phyloP scores from a whole-genome alignment of 1,140 invertebrate species.

The Drosophila nebulosa region DNA sequence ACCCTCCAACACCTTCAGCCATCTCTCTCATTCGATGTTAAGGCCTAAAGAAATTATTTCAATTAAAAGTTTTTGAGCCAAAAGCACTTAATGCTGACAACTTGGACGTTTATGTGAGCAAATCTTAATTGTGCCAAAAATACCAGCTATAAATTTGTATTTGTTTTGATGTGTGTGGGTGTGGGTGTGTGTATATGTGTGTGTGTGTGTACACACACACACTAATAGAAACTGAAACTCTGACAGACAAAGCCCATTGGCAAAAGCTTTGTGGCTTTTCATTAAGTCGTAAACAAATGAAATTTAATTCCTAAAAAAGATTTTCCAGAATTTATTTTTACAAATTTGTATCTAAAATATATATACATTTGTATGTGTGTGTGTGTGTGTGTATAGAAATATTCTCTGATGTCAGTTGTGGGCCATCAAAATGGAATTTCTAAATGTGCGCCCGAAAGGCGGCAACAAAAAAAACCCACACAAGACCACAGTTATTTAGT shows the following conservation, averaged over 20 bases:
- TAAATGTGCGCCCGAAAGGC: neutral
- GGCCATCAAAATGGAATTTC: neutral
- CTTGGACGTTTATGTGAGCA: constrained; percentile 68
- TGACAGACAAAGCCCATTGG: constrained; percentile 57
- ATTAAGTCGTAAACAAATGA: constrained; percentile 71
- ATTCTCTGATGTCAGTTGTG: neutral
- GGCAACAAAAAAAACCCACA: neutral
- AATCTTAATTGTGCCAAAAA: constrained; percentile 73
- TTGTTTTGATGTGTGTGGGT: neutral
- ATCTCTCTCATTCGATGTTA: constrained; percentile 2
- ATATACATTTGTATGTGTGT: neutral
- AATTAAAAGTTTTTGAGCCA: constrained; percentile 68
- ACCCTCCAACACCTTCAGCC: neutral
- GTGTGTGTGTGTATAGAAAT: too few species aligned
- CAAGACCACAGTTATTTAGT: neutral
- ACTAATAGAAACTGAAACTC: neutral
- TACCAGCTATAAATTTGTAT: constrained; percentile 60
- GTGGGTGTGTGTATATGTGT: neutral
- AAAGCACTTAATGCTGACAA: constrained; percentile 73
- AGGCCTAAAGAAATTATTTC: constrained; percentile 70
- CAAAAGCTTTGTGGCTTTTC: constrained; percentile 71
- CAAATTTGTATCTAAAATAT: constrained; percentile 11
- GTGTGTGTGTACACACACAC: neutral
- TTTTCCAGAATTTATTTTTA: constrained; percentile 59
- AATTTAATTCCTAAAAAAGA: constrained; percentile 68